phyloP scores from a whole-genome alignment of 2,888 invertebrate genomes.

The Griposia aprilina region DNA sequence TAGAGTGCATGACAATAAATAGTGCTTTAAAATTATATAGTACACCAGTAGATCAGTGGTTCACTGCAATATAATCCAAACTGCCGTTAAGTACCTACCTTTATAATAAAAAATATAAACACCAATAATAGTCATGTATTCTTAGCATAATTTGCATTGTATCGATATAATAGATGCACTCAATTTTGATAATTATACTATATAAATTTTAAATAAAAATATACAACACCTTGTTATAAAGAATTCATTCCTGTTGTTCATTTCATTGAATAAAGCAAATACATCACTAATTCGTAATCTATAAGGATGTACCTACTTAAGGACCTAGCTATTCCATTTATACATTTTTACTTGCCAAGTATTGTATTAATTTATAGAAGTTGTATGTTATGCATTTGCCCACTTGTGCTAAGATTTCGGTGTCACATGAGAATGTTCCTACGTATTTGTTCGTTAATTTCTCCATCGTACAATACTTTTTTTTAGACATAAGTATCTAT shows the following conservation, averaged over 20 bases:
- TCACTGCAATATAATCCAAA: constrained; percentile 65
- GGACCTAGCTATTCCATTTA: constrained; percentile 74
- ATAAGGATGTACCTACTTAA: constrained; percentile 42
- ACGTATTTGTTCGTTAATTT: constrained; percentile 78
- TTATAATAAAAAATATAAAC: constrained; percentile 44
- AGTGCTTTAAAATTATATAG: constrained; percentile 82
- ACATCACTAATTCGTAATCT: constrained; percentile 52
- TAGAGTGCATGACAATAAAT: constrained; percentile 90
- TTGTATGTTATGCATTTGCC: constrained; percentile 75
- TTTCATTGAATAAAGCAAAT: constrained; percentile 45
- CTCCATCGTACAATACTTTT: constrained; percentile 72
- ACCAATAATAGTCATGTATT: constrained; percentile 52
- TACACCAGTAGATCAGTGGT: constrained; percentile 68
- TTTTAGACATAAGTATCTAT: constrained; percentile 81
- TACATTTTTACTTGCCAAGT: constrained; percentile 81
- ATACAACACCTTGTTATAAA: constrained; percentile 61
- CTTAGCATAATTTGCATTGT: constrained; percentile 60
- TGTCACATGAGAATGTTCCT: constrained; percentile 85
- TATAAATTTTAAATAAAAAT: constrained; percentile 49
- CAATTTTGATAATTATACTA: constrained; percentile 61
- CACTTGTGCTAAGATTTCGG: constrained; percentile 74
- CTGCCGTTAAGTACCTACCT: constrained; percentile 65
- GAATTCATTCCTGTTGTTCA: constrained; percentile 70
- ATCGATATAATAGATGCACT: constrained; percentile 69
- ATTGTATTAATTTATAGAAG: constrained; percentile 77